These are phyloP conservation scores for Noctua janthina DNA, from an alignment of 2,888 invertebrate species.

Conservation along the genomic window DNA sequence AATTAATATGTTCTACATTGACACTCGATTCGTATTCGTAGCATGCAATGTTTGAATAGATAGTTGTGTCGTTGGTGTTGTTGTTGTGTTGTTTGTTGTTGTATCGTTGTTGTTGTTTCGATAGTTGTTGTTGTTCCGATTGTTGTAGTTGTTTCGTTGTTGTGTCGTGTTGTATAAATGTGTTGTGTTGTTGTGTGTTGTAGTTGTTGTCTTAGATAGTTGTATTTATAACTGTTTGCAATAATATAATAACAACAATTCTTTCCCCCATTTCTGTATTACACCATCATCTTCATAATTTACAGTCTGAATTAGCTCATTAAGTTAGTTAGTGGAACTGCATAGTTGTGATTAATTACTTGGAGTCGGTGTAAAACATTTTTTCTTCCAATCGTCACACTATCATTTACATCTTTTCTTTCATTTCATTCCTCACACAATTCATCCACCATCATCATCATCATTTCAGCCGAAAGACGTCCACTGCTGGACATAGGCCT, in stretches of 20 bases:
- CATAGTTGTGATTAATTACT: too few species aligned
- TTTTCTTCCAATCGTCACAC: not conserved
- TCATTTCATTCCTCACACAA: not conserved
- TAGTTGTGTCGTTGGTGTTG: not conserved
- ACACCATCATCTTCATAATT: not conserved
- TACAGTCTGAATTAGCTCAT: not conserved
- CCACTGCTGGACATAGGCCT: too few species aligned
- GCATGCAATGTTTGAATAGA: not conserved
- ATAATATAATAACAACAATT: not conserved
- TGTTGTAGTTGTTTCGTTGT: too few species aligned
- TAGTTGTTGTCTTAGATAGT: too few species aligned
- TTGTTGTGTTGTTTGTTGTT: too few species aligned
- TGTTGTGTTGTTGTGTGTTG: too few species aligned
- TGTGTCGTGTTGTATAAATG: too few species aligned
- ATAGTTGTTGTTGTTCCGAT: too few species aligned
- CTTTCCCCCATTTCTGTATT: not conserved
- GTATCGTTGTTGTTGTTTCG: too few species aligned
- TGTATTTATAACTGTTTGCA: too few species aligned
- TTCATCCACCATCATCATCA: not conserved
- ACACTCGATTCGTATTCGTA: not conserved
- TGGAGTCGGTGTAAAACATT: not conserved
- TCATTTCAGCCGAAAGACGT: too few species aligned
- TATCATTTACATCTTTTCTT: not conserved
- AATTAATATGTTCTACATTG: slow-evolving; percentile 24
- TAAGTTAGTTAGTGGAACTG: too few species aligned